Conservation (phyloP, 2,113 vertebrate genomes). For the Ceyx cyanopectus region DNA sequence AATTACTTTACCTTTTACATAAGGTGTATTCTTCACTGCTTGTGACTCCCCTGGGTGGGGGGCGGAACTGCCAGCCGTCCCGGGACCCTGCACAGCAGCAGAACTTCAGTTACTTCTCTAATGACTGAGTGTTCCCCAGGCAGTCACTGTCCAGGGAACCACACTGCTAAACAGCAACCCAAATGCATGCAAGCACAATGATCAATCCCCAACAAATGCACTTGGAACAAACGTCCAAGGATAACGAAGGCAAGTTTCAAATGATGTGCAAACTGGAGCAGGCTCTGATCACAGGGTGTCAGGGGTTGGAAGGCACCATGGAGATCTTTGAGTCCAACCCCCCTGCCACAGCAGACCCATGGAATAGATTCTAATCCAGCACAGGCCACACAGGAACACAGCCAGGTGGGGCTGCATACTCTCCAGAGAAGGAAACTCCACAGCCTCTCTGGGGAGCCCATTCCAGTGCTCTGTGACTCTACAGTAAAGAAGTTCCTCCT, state of each 20-base stretch:
- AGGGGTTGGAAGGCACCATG: too few relatives aligned
- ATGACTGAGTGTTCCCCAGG: background rate
- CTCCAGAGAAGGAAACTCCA: too few relatives aligned
- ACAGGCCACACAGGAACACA: too few relatives aligned
- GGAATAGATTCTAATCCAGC: too few relatives aligned
- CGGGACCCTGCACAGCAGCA: conserved; percentile 75
- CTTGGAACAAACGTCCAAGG: background rate
- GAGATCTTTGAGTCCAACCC: too few relatives aligned
- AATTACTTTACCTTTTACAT: conserved; percentile 91
- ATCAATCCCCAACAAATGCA: background rate
- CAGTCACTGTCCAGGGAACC: background rate
- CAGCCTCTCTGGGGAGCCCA: too few relatives aligned
- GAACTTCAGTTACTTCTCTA: background rate
- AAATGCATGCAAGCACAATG: background rate
- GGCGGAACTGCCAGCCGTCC: conserved; percentile 96
- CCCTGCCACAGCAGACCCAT: too few relatives aligned
- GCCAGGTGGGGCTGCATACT: too few relatives aligned
- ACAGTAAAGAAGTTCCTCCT: too few relatives aligned
- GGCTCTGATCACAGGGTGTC: background rate
- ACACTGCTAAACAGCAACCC: background rate
- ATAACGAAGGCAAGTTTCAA: background rate
- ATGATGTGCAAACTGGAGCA: background rate
- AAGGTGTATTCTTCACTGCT: conserved; percentile 98
- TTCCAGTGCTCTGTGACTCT: too few relatives aligned
- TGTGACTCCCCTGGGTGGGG: conserved; percentile 95